Evolutionary conservation across 2,113 vertebrate genomes (phyloP).

Genomic region (Miniopterus natalensis): DNA sequence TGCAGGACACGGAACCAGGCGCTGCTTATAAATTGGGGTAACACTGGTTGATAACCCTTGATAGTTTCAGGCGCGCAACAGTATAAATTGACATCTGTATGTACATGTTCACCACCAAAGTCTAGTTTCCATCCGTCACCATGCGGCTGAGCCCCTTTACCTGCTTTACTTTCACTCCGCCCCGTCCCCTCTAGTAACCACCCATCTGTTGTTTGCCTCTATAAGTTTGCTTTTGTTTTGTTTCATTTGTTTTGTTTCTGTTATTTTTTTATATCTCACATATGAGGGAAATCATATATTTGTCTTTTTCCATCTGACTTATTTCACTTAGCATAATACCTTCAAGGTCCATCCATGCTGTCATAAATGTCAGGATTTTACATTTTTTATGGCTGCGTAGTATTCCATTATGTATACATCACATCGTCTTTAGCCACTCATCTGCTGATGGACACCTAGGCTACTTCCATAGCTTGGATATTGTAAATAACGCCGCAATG

Average conservation of each 20-base stretch:
- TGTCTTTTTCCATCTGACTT: neutral
- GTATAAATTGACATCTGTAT: neutral
- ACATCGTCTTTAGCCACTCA: neutral
- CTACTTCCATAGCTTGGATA: neutral
- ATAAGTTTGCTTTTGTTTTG: neutral
- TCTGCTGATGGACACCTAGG: neutral
- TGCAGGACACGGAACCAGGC: neutral
- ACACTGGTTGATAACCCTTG: neutral
- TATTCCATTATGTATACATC: no score
- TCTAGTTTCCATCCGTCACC: neutral
- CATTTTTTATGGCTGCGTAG: neutral
- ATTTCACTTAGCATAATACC: neutral
- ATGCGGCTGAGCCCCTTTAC: neutral
- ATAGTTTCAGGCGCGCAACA: neutral
- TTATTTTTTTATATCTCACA: neutral
- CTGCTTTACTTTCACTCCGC: neutral
- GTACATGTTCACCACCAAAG: neutral
- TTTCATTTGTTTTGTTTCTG: neutral
- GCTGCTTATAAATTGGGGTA: neutral
- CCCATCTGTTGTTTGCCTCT: neutral
- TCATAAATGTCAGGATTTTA: neutral
- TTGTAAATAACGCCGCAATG: no score
- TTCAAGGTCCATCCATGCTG: neutral
- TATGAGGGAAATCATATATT: neutral
- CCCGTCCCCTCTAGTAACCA: neutral